Percentiles rank a stretch among this genome's conserved stretches.
phyloP scores from a whole-genome alignment of 2,113 vertebrate genomes.

The Lepidothrix coronata region DNA sequence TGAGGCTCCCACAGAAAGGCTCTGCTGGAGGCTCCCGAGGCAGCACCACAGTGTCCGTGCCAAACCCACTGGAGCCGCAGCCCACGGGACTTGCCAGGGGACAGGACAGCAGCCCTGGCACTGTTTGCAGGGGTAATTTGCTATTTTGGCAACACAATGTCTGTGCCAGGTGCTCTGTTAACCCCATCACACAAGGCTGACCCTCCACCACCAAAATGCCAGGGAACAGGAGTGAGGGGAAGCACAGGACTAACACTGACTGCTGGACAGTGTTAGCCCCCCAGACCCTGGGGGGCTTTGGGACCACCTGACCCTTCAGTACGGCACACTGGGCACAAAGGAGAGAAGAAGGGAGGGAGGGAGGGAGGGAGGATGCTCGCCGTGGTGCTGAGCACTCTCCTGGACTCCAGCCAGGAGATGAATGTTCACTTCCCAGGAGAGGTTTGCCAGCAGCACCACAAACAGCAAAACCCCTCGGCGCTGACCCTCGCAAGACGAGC shows the following conservation, averaged over 20 bases:
- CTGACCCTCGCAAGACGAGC: neutral
- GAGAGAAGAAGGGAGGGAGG: neutral
- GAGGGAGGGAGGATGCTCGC: neutral
- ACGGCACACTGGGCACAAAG: neutral
- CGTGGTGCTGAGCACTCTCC: accelerated
- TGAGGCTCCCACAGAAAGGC: accelerated
- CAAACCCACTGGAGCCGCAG: neutral
- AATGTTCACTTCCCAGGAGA: neutral
- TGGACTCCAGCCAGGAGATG: neutral
- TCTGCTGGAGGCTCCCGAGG: neutral
- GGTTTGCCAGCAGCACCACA: neutral
- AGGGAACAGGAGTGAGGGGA: accelerated
- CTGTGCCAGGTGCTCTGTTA: neutral
- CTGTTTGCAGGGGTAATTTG: accelerated
- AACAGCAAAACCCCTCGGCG: accelerated
- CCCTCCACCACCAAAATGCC: neutral
- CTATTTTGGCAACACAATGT: accelerated
- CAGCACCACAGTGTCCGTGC: neutral
- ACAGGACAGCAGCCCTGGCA: neutral
- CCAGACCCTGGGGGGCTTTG: neutral
- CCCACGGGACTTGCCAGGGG: neutral
- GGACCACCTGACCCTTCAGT: neutral
- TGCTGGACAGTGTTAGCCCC: neutral
- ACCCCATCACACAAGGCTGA: neutral
- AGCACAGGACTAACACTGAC: neutral